Evolutionary conservation across 2,113 vertebrate genomes (phyloP).

Genomic region (Ifrita kowaldi): DNA sequence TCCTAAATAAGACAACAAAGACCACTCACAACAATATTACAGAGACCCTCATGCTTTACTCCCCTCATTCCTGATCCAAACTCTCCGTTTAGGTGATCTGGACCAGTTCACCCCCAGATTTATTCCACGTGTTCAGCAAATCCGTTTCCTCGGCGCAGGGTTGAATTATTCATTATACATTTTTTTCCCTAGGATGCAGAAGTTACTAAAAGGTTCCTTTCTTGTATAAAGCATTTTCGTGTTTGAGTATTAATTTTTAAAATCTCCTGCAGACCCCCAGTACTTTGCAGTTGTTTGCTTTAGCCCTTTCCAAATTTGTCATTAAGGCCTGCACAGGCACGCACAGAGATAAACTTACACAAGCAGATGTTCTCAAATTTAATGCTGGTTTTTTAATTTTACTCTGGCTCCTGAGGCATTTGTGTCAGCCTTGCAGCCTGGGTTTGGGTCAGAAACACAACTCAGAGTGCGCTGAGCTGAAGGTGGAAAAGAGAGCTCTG

Average conservation of each 20-base stretch:
- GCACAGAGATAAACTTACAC: not conserved
- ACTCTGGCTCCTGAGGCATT: not conserved
- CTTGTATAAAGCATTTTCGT: conserved; percentile 58
- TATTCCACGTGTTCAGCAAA: conserved; percentile 41
- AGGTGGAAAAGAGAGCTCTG: not conserved
- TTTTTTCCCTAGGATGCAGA: not conserved
- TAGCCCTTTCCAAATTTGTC: not conserved
- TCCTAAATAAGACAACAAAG: not conserved
- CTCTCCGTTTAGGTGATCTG: not conserved
- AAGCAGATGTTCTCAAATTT: not conserved
- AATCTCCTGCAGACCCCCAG: not conserved
- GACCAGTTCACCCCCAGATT: not conserved
- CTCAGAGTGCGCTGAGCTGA: not conserved
- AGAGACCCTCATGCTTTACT: not conserved
- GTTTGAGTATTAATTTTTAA: conserved; percentile 66
- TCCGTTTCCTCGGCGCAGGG: not conserved
- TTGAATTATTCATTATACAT: conserved; percentile 50
- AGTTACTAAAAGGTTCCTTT: conserved; percentile 56
- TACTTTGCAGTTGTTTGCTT: not conserved
- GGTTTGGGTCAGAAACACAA: not conserved
- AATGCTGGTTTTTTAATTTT: not conserved
- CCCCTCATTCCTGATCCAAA: not conserved
- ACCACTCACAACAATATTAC: not conserved
- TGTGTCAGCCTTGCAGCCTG: fast-evolving
- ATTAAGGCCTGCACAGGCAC: not conserved